A percentile compares a stretch with the other conserved stretches of the same genome.
These are phyloP conservation scores for Sarcophaga bullata DNA, from an alignment of 1,140 invertebrate species.

Conservation along the genomic window DNA sequence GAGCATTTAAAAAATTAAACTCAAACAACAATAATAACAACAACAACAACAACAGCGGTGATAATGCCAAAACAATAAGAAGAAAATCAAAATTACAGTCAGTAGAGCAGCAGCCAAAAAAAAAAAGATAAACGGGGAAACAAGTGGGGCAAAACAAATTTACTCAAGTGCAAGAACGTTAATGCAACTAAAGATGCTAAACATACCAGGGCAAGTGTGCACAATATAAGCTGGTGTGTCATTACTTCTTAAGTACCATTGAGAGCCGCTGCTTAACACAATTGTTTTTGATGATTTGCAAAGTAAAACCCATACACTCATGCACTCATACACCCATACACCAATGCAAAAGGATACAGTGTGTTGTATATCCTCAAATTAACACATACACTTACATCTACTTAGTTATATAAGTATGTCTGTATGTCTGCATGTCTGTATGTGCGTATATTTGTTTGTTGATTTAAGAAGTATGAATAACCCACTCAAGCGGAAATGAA, in stretches of 20 bases:
- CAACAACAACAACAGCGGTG: too few species aligned
- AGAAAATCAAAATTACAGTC: too few species aligned
- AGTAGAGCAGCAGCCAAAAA: background rate
- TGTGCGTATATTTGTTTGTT: background rate
- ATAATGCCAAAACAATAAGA: too few species aligned
- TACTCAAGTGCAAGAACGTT: conserved; percentile 34
- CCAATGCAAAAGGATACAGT: too few species aligned
- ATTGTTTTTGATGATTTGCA: conserved; percentile 42
- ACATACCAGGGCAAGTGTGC: conserved; percentile 6
- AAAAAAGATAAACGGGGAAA: background rate
- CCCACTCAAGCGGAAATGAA: conserved; percentile 31
- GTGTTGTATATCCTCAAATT: too few species aligned
- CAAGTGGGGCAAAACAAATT: background rate
- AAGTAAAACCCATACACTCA: background rate
- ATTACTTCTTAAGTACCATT: conserved; percentile 41
- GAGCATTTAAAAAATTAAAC: too few species aligned
- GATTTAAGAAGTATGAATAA: background rate
- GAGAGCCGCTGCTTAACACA: conserved; percentile 39
- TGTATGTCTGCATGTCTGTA: background rate
- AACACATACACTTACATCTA: background rate
- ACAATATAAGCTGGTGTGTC: conserved; percentile 40
- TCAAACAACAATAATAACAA: too few species aligned
- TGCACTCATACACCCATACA: background rate
- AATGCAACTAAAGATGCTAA: conserved; percentile 23
- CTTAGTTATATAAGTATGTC: too few species aligned